Base-by-base conservation (phyloP, 2,797 vertebrate species). In the Microcaecilia unicolor region DNA sequence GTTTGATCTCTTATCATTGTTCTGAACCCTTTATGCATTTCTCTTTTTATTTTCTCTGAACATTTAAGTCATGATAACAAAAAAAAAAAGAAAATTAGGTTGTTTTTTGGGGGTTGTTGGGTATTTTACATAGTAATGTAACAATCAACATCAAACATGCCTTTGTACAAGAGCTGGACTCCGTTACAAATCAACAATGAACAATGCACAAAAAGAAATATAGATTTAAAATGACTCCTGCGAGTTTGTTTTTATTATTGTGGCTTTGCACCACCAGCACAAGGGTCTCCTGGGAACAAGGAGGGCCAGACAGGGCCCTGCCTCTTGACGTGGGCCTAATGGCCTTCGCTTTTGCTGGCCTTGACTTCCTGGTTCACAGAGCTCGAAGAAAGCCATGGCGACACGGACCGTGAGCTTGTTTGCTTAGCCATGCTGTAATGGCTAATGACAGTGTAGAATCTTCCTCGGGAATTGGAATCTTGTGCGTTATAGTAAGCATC, bases 361-460 rank as follows among this genome's bases (percentile, higher is more conserved):
- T 95, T 96, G 41, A 80, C 64, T 54, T 92, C 90, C 0, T 90
- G 92, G 60, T 83, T 82, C 58, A 61, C 74, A 0, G 82, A 77
- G 16, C 83, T 88, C 6, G 86, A 90, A 1, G 92, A 90, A 63
- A 96, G 84, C 93, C 93, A 97, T 15, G 95, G 95, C 3, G 93
- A 91, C 31, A 97, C 87, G 1, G 93, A 93, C 58, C 91, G 84
- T 20, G 93, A 94, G 41, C 89, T 90, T 85, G 89, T 96, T 83
- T 98, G 95, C 87, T 97, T 97, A 73, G 93, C 93, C 92, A 97
- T 89, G 64, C 92, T 98, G 87, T 97, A 98, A 76, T 98, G 95
- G 78, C 95, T 98, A 81, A 98, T 97, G 76, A 98, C 88, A 0
- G 95, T 97, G 84, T 98, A 98, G 82, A 98, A 97, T 44, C 93